These are phyloP conservation scores for Oxystoma pomonae DNA, from an alignment of 2,888 invertebrate species.

Conservation along the genomic window DNA sequence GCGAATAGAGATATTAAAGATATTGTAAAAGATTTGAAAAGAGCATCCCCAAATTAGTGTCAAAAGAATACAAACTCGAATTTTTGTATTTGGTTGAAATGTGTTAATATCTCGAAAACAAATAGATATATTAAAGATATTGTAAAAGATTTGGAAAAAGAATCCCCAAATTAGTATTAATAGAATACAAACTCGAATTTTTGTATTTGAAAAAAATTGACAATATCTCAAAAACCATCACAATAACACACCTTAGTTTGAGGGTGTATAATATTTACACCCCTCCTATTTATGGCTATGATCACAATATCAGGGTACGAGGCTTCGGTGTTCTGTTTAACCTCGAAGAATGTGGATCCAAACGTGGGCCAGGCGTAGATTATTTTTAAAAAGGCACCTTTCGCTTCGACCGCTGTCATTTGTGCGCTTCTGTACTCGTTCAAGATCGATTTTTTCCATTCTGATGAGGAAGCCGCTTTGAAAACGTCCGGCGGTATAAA, in stretches of 20 bases:
- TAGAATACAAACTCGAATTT: too few relatives aligned
- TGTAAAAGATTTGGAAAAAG: too few relatives aligned
- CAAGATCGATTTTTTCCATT: conserved; percentile 77
- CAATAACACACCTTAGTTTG: conserved; percentile 85
- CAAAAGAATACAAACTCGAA: too few relatives aligned
- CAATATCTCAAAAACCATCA: too few relatives aligned
- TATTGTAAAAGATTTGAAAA: too few relatives aligned
- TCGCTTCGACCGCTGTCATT: conserved; percentile 62
- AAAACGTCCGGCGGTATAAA: conserved; percentile 77
- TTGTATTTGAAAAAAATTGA: too few relatives aligned
- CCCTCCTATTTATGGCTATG: conserved; percentile 87
- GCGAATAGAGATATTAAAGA: background rate
- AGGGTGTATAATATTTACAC: conserved; percentile 86
- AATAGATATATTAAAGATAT: too few relatives aligned
- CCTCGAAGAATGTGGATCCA: conserved; percentile 94
- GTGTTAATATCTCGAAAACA: too few relatives aligned
- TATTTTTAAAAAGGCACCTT: conserved; percentile 71
- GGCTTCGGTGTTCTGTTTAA: conserved; percentile 86
- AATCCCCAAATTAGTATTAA: too few relatives aligned
- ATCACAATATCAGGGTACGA: conserved; percentile 81
- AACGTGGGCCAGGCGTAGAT: conserved; percentile 83
- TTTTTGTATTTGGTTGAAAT: too few relatives aligned
- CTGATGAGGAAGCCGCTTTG: conserved; percentile 64
- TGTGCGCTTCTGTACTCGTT: conserved; percentile 54
- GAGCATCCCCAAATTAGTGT: too few relatives aligned